These are phyloP conservation scores for Aspidiotus destructor DNA, from an alignment of 2,888 invertebrate species.

Conservation along the genomic window DNA sequence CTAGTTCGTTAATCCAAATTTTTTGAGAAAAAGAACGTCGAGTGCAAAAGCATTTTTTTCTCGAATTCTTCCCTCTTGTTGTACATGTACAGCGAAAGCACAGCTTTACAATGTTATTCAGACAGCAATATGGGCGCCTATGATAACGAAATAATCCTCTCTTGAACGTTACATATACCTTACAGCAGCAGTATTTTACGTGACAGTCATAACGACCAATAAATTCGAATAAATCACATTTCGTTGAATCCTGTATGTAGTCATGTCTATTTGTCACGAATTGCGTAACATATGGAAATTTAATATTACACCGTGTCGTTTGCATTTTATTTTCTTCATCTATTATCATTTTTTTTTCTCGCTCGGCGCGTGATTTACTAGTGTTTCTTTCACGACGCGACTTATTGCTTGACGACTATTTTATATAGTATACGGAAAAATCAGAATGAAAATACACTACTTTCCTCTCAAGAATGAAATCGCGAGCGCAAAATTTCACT, in stretches of 20 bases:
- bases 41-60: too few species aligned
- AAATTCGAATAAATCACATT: constrained; percentile 30
- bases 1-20: too few species aligned
- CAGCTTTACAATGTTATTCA: too few species aligned
- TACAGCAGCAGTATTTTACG: constrained; percentile 3
- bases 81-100: too few species aligned
- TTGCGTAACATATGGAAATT: constrained; percentile 30
- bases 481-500: too few species aligned
- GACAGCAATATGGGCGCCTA: background rate
- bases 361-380: background rate
- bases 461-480: too few species aligned
- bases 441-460: too few species aligned
- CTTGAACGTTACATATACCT: background rate
- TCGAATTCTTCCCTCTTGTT: too few species aligned
- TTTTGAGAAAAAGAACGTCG: too few species aligned
- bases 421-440: too few species aligned
- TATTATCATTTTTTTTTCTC: constrained; percentile 18
- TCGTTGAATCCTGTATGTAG: constrained; percentile 21
- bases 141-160: constrained; percentile 4
- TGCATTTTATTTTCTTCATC: constrained; percentile 2
- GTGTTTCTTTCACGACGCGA: background rate
- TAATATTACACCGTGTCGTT: constrained; percentile 19
- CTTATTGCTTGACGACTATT: too few species aligned
- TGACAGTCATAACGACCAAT: constrained; percentile 28
- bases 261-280: constrained; percentile 29